Evolutionary conservation across 2,888 invertebrate species (phyloP).

Genomic region (Hyppa rectilinea): DNA sequence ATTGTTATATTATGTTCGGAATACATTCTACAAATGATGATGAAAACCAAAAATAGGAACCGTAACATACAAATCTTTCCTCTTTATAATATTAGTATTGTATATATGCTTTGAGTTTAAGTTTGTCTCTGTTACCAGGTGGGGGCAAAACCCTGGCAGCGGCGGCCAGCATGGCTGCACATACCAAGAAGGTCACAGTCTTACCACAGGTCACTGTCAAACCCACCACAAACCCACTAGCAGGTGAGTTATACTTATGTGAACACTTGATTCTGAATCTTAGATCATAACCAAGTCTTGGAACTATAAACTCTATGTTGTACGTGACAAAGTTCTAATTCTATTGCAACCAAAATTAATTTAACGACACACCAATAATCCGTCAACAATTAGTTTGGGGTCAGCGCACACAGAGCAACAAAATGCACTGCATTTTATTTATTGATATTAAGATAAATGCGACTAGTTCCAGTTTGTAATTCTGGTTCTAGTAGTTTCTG

Average conservation of each 20-base stretch:
- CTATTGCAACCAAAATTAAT: background rate
- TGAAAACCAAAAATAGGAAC: too few species aligned
- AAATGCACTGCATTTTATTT: background rate
- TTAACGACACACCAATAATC: too few species aligned
- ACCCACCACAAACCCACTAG: slow-evolving; percentile 86
- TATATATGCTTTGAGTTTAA: too few species aligned
- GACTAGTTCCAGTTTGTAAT: background rate
- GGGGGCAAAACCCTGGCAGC: slow-evolving; percentile 96
- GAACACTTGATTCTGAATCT: background rate
- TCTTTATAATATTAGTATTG: too few species aligned
- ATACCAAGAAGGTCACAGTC: slow-evolving; percentile 86
- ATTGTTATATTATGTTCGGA: too few species aligned
- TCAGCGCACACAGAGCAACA: background rate
- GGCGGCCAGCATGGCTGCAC: slow-evolving; percentile 92
- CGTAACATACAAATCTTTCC: too few species aligned
- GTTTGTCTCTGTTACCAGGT: slow-evolving; percentile 90
- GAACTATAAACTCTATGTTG: background rate
- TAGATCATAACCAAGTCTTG: background rate
- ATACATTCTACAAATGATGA: too few species aligned
- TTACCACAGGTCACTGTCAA: slow-evolving; percentile 78
- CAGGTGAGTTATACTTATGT: slow-evolving; percentile 74
- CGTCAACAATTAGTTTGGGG: background rate
- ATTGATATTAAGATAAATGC: background rate
- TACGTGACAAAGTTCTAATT: background rate
- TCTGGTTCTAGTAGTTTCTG: background rate